These are phyloP conservation scores for Symphodus melops DNA, from an alignment of 2,113 vertebrate genomes.

Conservation along the genomic window DNA sequence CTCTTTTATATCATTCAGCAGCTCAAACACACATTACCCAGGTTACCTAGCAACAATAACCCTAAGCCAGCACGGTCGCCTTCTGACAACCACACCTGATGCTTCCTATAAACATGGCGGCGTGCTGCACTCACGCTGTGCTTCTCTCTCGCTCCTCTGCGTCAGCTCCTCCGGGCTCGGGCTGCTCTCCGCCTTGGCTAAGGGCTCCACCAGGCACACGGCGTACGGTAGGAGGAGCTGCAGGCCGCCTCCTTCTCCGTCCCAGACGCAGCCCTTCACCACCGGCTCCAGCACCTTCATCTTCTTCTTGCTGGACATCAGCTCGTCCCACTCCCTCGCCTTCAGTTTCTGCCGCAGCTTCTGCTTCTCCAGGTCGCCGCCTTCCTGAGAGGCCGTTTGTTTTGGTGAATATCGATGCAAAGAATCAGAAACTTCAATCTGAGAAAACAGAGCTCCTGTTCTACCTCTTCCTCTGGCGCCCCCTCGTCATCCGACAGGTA, in stretches of 20 bases:
- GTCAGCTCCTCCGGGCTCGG: conserved; percentile 80
- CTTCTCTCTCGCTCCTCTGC: conserved; percentile 82
- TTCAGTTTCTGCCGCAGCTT: conserved; percentile 93
- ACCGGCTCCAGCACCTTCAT: conserved; percentile 89
- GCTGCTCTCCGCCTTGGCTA: conserved; percentile 81
- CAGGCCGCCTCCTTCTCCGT: conserved; percentile 38
- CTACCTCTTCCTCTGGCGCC: conserved; percentile 88
- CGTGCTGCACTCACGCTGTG: conserved; percentile 91
- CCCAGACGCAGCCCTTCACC: conserved; percentile 92
- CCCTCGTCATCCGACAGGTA: conserved; percentile 98
- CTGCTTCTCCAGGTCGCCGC: conserved; percentile 91
- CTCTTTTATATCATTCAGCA: too few species aligned
- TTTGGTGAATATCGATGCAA: background rate
- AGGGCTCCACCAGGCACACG: conserved; percentile 83
- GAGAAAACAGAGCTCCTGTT: background rate
- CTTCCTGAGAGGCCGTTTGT: conserved; percentile 80
- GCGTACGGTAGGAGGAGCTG: conserved; percentile 86
- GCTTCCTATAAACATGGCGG: too few species aligned
- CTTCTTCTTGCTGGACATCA: conserved; percentile 92
- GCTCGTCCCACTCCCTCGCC: conserved; percentile 96
- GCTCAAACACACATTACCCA: too few species aligned
- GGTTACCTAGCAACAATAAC: too few species aligned
- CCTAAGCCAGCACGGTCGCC: too few species aligned
- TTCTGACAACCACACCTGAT: too few species aligned
- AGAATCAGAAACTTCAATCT: background rate